These are phyloP conservation scores for Aporophyla lueneburgensis DNA, from an alignment of 2,888 invertebrate genomes.

Conservation along the genomic window DNA sequence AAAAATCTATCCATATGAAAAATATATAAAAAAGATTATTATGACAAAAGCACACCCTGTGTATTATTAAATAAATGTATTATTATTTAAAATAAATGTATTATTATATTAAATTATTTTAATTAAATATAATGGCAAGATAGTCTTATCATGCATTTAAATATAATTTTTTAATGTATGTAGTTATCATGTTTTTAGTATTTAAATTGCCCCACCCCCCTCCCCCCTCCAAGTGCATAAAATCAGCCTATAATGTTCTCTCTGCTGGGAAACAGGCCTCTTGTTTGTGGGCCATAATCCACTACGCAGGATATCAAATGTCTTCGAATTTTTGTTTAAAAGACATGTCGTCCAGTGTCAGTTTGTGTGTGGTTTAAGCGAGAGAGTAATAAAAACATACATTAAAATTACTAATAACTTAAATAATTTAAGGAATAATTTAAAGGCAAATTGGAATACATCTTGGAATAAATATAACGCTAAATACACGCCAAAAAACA, in stretches of 20 bases:
- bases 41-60: slow-evolving; percentile 49
- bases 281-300: too few relatives aligned
- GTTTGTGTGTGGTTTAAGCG: background rate
- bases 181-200: background rate
- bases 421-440: slow-evolving; percentile 25
- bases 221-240: too few relatives aligned
- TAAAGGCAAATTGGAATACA: slow-evolving; percentile 43
- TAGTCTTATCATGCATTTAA: slow-evolving; percentile 28
- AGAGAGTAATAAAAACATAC: slow-evolving; percentile 4
- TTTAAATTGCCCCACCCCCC: background rate
- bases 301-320: too few relatives aligned
- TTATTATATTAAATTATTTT: slow-evolving; percentile 2
- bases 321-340: background rate
- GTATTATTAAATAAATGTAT: slow-evolving; percentile 10
- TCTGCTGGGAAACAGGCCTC: background rate
- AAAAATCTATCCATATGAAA: background rate
- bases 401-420: slow-evolving; percentile 17
- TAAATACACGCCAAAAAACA: background rate
- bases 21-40: slow-evolving; percentile 18
- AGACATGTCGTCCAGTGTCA: background rate
- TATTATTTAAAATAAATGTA: slow-evolving; percentile 18
- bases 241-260: background rate
- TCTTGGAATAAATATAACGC: slow-evolving; percentile 32
- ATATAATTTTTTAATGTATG: slow-evolving; percentile 22
- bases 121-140: slow-evolving; percentile 40